Percentiles rank a stretch among this genome's conserved stretches.
These are phyloP conservation scores for Coptotermes formosanus DNA, from an alignment of 1,140 invertebrate species.

Conservation along the genomic window DNA sequence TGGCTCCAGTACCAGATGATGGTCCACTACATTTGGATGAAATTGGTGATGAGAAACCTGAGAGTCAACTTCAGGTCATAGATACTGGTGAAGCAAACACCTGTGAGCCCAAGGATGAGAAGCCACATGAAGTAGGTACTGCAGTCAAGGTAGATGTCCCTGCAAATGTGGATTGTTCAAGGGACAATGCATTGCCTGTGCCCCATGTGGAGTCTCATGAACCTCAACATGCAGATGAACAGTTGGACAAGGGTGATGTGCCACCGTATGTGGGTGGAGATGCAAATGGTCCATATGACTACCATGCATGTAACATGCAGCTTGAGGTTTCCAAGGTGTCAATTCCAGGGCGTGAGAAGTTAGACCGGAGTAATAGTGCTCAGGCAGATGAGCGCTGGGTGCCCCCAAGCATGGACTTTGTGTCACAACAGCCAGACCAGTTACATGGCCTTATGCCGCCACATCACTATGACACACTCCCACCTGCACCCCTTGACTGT, in stretches of 20 bases:
- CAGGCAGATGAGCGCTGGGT: slow-evolving; percentile 65
- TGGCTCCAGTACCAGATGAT: not conserved
- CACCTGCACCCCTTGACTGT: slow-evolving; percentile 52
- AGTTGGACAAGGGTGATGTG: not conserved
- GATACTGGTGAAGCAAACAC: slow-evolving; percentile 19
- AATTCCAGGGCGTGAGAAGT: slow-evolving; percentile 48
- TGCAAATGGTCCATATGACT: slow-evolving; percentile 35
- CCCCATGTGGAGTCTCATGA: not conserved
- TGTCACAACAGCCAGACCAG: slow-evolving; percentile 42
- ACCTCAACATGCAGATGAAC: not conserved
- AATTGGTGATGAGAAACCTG: slow-evolving; percentile 23
- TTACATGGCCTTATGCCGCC: not conserved
- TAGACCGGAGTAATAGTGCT: slow-evolving; percentile 49
- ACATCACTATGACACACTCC: slow-evolving; percentile 28
- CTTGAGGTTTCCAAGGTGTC: slow-evolving; percentile 39
- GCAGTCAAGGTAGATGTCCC: slow-evolving; percentile 21
- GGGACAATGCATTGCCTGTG: not conserved
- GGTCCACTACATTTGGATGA: slow-evolving; percentile 25
- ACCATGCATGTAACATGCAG: slow-evolving; percentile 35
- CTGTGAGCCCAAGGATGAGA: slow-evolving; percentile 23
- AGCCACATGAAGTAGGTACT: not conserved
- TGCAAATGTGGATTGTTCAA: not conserved
- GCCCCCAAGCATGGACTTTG: slow-evolving; percentile 55
- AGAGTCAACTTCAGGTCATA: not conserved
- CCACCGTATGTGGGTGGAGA: slow-evolving; percentile 13